phyloP scores from a whole-genome alignment of 2,888 invertebrate species.

The Halictus quadricinctus region DNA sequence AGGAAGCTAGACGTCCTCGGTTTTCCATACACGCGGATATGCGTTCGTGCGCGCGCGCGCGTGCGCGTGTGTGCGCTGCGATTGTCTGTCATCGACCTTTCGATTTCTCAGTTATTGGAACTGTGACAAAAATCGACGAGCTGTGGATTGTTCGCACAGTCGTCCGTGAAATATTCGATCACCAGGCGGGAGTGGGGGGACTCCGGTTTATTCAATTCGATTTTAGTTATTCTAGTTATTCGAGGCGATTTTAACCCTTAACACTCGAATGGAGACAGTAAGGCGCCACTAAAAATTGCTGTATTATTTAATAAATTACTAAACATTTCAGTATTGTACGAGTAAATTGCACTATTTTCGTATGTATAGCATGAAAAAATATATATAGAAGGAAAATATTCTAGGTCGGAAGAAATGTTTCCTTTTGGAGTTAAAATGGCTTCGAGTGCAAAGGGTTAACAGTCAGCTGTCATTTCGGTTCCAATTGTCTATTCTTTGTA shows the following conservation, averaged over 20 bases:
- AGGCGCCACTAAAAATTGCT: too few species aligned
- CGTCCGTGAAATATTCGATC: background rate
- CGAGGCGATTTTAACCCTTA: background rate
- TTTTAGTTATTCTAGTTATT: background rate
- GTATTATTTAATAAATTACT: too few species aligned
- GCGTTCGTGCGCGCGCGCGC: background rate
- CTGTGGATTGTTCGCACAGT: background rate
- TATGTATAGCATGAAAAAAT: too few species aligned
- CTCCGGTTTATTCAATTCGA: background rate
- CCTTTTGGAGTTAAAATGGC: too few species aligned
- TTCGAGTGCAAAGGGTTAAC: too few species aligned
- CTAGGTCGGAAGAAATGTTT: too few species aligned
- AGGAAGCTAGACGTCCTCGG: constrained; percentile 37
- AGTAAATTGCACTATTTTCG: too few species aligned
- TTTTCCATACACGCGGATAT: background rate
- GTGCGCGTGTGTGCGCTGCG: background rate
- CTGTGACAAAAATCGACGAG: constrained; percentile 15
- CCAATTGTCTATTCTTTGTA: background rate
- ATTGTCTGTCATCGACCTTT: background rate
- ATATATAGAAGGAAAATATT: too few species aligned
- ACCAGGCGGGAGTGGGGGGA: background rate
- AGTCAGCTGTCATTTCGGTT: background rate
- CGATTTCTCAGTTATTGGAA: constrained; percentile 13
- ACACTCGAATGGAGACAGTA: too few species aligned
- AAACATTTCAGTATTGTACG: too few species aligned